Evolutionary conservation across 2,888 invertebrate genomes (phyloP), one percentile per base, ranked within the genome.

Genomic region (Lathronympha strigana): DNA sequence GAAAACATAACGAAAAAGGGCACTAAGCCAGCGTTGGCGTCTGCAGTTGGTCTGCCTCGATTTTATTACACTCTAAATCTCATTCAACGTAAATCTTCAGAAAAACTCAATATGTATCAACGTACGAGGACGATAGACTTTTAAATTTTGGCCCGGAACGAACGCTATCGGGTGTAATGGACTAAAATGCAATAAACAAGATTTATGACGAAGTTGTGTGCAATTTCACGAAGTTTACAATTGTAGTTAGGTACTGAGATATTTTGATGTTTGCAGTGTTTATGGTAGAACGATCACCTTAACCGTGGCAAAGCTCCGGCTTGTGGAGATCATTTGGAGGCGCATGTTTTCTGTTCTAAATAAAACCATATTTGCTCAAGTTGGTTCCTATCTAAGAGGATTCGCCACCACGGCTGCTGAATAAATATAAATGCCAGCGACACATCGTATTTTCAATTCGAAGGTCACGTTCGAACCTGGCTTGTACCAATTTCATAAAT

Each of bases 1-100:
- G 80, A 80, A 78, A 82, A 77, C 77, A 79, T 72, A 73, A 72
- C 76, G 76, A 75, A 78, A 81, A 80, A 79, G 67, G 68, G 69
- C 55, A 66, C 64, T 67, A 67, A 67, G 53, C 68, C 69, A 49
- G 33, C 38, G 43, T 55, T 38, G 23, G 47, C n/a, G n/a, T n/a
- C n/a, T n/a, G 43, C 61, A 66, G 62, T 61, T 45, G 68, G 40
- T 64, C 55, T 67, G 66, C 64, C 45, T 63, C 67, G 57, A 60
- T 68, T 71, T 71, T 71, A 71, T 68, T 69, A 61, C 67, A 64
- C 66, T 67, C 68, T 71, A 69, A 71, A 71, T 69, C 66, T 66
- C 51, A 31, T 54, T 31, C 38, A 66, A 66, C 60, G 66, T 66
- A 66, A 66, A 66, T 66, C 66, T 66, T 61, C 38, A 61, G 60